Evolutionary conservation across 2,888 invertebrate genomes (phyloP).

Genomic region (Hyles lineata): DNA sequence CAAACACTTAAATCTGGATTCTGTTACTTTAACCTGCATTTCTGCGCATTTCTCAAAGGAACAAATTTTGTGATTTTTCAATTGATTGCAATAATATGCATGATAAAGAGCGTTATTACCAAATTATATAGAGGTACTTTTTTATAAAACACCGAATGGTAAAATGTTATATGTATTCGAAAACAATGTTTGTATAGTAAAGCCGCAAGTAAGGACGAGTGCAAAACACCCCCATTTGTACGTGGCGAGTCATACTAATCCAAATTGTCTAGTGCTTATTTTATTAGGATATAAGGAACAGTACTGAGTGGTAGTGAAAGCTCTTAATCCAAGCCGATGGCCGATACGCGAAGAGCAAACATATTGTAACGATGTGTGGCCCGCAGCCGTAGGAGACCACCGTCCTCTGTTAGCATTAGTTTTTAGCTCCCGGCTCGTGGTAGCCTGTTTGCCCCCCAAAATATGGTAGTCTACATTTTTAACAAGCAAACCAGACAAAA

Average conservation of each 20-base stretch:
- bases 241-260: not conserved
- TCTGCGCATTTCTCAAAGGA: not conserved
- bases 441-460: slow-evolving; percentile 64
- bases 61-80: not conserved
- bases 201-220: not conserved
- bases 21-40: not conserved
- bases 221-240: not conserved
- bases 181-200: not conserved
- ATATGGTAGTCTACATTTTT: slow-evolving; percentile 81
- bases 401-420: slow-evolving; percentile 62
- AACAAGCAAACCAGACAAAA: slow-evolving; percentile 68
- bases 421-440: slow-evolving; percentile 63
- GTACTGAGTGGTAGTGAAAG: slow-evolving; percentile 27
- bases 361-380: slow-evolving; percentile 37
- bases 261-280: not conserved
- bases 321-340: slow-evolving; percentile 36
- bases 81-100: too few relatives aligned
- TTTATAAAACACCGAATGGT: too few relatives aligned
- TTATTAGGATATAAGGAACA: not conserved
- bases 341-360: slow-evolving; percentile 35
- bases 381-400: slow-evolving; percentile 37
- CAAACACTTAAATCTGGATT: not conserved
- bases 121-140: too few relatives aligned
- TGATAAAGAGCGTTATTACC: too few relatives aligned
- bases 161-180: too few relatives aligned